Conservation (phyloP, 2,797 vertebrate genomes). For the Semaprochilodus insignis region DNA sequence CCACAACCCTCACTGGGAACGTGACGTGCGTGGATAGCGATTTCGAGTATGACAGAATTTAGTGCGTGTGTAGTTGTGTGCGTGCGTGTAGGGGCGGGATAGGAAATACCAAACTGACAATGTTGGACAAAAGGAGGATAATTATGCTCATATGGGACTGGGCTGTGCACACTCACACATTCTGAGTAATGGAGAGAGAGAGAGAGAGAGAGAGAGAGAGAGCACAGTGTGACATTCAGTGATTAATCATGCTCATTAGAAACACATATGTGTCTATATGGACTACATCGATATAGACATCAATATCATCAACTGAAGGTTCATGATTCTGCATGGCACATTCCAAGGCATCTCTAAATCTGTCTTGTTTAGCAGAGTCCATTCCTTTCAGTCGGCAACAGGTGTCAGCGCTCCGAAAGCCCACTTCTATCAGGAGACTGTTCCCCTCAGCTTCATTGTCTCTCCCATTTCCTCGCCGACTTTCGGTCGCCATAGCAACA, state of each 20-base stretch:
- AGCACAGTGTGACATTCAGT: neutral
- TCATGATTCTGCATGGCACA: neutral
- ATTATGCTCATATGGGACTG: slow-evolving; percentile 34
- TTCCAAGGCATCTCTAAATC: too few species aligned
- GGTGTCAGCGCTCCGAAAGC: neutral
- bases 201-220: too few species aligned
- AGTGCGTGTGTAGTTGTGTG: slow-evolving; percentile 20
- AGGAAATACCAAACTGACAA: slow-evolving; percentile 63
- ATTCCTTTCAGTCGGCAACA: neutral
- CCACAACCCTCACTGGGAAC: neutral
- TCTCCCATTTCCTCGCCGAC: slow-evolving; percentile 5
- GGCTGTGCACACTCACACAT: slow-evolving; percentile 1
- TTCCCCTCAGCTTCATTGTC: neutral
- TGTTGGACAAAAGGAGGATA: slow-evolving; percentile 53
- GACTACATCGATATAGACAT: neutral
- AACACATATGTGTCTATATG: neutral
- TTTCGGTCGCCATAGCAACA: slow-evolving; percentile 18
- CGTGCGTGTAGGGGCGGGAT: slow-evolving; percentile 29
- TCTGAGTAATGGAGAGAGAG: neutral
- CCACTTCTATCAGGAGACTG: slow-evolving; percentile 1
- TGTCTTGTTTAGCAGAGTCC: neutral
- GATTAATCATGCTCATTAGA: neutral
- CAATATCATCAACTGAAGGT: neutral
- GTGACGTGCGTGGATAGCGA: neutral
- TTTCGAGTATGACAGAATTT: neutral